Evolutionary conservation across 2,113 vertebrate species (phyloP).

Genomic region (Promerops cafer): DNA sequence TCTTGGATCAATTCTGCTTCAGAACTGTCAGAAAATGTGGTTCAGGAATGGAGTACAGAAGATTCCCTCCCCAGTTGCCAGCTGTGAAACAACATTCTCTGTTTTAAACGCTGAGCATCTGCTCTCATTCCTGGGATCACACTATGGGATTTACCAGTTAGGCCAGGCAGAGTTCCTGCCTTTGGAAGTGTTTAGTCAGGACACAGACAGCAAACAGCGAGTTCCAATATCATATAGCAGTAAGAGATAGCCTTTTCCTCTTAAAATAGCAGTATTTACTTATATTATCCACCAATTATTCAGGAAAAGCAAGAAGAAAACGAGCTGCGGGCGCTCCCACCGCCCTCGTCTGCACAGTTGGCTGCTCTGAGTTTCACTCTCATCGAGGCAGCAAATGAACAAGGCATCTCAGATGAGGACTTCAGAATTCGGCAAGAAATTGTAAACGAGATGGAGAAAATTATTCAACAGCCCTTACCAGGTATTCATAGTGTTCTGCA

Average conservation of each 20-base stretch:
- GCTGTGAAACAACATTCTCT: background rate
- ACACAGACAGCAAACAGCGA: background rate
- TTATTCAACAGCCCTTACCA: constrained; percentile 83
- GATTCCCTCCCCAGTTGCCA: background rate
- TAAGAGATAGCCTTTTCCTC: background rate
- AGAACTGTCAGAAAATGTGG: background rate
- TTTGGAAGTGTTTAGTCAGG: background rate
- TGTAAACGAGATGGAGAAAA: constrained; percentile 86
- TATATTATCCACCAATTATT: background rate
- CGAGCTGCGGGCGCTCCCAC: constrained; percentile 85
- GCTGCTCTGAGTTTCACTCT: constrained; percentile 83
- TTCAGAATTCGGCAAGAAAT: constrained; percentile 81
- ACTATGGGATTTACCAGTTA: background rate
- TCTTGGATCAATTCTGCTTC: background rate
- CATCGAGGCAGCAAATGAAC: constrained; percentile 76
- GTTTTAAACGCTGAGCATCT: background rate
- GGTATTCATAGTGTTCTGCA: constrained; percentile 64
- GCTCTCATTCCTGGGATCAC: background rate
- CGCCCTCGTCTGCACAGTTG: constrained; percentile 83
- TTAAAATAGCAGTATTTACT: background rate
- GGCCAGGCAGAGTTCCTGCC: background rate
- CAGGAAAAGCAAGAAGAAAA: constrained; percentile 98
- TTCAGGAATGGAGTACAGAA: background rate
- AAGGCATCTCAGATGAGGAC: constrained; percentile 92
- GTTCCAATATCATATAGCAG: background rate